These are phyloP conservation scores for Campylomormyrus numenius DNA, from an alignment of 2,113 vertebrate species.

Conservation along the genomic window DNA sequence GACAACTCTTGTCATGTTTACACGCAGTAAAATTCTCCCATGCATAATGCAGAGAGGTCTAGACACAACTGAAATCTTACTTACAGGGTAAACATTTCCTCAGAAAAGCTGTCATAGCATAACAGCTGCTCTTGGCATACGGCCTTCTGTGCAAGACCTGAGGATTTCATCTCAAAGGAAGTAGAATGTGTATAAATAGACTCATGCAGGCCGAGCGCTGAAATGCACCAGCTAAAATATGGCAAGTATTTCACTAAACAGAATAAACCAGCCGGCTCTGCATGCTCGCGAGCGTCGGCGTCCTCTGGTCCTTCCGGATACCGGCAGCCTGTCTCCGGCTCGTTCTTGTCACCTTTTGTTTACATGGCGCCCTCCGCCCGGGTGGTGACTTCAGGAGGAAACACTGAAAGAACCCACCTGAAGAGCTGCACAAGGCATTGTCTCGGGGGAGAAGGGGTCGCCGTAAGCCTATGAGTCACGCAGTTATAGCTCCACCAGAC, in stretches of 20 bases:
- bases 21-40: not conserved
- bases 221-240: not conserved
- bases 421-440: not conserved
- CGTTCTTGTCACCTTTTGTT: not conserved
- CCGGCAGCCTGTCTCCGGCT: not conserved
- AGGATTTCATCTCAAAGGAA: not conserved
- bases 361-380: not conserved
- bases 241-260: not conserved
- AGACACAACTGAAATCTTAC: not conserved
- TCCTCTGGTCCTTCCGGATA: not conserved
- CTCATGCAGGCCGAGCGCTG: not conserved
- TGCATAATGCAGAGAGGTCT: not conserved
- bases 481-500: not conserved
- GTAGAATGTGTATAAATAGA: not conserved
- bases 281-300: not conserved
- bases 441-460: not conserved
- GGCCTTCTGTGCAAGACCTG: not conserved
- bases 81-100: not conserved
- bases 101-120: not conserved
- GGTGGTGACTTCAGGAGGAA: not conserved
- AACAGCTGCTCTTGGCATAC: not conserved
- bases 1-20: not conserved
- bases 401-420: not conserved
- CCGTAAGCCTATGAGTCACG: conserved; percentile 5
- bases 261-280: not conserved